Percentiles rank a stretch among this genome's conserved stretches.
These are phyloP conservation scores for Beris chalybata DNA, from an alignment of 2,888 invertebrate genomes.

Conservation along the genomic window DNA sequence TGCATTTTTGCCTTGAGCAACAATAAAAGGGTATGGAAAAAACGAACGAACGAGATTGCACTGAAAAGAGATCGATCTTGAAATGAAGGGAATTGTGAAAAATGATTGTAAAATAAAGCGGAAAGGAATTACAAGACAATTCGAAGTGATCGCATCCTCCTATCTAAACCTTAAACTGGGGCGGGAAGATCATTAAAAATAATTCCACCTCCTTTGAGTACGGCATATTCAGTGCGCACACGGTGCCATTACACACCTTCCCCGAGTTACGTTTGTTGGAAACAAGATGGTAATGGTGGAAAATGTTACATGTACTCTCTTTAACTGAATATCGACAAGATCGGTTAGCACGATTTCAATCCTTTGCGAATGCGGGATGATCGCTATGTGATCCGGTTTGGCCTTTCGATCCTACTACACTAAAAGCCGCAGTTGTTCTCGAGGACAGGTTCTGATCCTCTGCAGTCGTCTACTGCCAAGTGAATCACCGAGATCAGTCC, in stretches of 20 bases:
- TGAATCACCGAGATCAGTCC: slow-evolving; percentile 33
- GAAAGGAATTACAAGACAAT: slow-evolving; percentile 4
- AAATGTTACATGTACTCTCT: slow-evolving; percentile 15
- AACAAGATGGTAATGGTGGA: neutral
- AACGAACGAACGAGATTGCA: slow-evolving; percentile 1
- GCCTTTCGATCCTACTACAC: slow-evolving; percentile 15
- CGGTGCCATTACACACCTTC: no score
- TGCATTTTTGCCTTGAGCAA: slow-evolving; percentile 13
- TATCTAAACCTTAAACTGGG: neutral
- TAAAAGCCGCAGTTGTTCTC: slow-evolving; percentile 12
- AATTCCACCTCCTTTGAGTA: slow-evolving; percentile 20
- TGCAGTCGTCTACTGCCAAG: slow-evolving; percentile 11
- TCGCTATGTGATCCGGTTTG: slow-evolving; percentile 23
- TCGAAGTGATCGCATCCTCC: slow-evolving; percentile 1
- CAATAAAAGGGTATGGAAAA: neutral
- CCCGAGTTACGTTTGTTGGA: neutral
- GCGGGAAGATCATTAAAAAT: slow-evolving; percentile 35
- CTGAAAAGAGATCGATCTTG: slow-evolving; percentile 3
- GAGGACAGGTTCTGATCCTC: slow-evolving; percentile 21
- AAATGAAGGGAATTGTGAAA: slow-evolving; percentile 31
- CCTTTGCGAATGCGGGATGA: slow-evolving; percentile 27
- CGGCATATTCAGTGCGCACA: neutral
- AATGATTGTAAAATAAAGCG: slow-evolving; percentile 30
- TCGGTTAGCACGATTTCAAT: slow-evolving; percentile 14
- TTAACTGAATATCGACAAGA: slow-evolving; percentile 28